Conservation (phyloP, 2,888 invertebrate species). For the Crepidodera aurea region DNA sequence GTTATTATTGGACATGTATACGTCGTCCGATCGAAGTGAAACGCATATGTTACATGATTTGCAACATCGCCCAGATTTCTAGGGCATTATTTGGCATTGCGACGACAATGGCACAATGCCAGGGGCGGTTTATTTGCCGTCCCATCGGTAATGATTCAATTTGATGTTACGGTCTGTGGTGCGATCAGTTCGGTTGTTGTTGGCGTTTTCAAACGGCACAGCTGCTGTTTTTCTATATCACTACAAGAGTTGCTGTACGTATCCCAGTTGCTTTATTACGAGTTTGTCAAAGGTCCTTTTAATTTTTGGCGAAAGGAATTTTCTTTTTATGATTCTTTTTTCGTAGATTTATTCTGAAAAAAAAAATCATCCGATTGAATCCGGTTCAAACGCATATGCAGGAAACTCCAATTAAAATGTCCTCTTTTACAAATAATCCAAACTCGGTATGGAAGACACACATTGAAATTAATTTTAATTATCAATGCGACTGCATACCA, state of each 20-base stretch:
- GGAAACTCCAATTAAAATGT: too few relatives aligned
- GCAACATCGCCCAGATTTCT: conserved; percentile 41
- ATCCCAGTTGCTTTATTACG: too few relatives aligned
- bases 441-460: too few relatives aligned
- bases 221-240: conserved; percentile 56
- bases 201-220: conserved; percentile 60
- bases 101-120: conserved; percentile 54
- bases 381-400: too few relatives aligned
- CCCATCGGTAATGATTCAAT: conserved; percentile 63
- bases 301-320: too few relatives aligned
- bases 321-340: too few relatives aligned
- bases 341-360: too few relatives aligned
- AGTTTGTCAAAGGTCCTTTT: too few relatives aligned
- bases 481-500: too few relatives aligned
- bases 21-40: conserved; percentile 38
- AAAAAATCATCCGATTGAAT: too few relatives aligned
- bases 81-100: conserved; percentile 50
- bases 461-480: too few relatives aligned
- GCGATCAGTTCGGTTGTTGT: conserved; percentile 42
- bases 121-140: conserved; percentile 62
- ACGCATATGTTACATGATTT: conserved; percentile 48
- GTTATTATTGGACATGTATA: conserved; percentile 39
- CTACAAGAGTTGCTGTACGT: conserved; percentile 1
- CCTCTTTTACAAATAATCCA: too few relatives aligned
- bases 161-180: conserved; percentile 45